phyloP scores from a whole-genome alignment of 1,140 invertebrate species.

The Campoletis sonorensis region DNA sequence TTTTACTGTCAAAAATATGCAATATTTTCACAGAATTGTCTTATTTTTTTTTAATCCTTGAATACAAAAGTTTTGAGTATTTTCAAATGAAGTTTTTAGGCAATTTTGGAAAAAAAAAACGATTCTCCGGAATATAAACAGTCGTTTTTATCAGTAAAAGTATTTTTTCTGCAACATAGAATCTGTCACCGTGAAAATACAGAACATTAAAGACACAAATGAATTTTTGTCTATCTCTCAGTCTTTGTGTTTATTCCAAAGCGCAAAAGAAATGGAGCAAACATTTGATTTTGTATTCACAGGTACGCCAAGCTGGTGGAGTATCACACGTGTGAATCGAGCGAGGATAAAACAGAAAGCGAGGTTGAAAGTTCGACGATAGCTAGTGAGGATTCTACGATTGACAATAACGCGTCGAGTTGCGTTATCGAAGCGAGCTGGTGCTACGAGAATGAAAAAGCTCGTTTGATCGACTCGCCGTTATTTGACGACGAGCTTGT shows the following conservation, averaged over 20 bases:
- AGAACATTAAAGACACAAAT: no score
- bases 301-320: slow-evolving; percentile 71
- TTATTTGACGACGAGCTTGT: slow-evolving; percentile 1
- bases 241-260: neutral
- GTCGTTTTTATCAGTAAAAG: no score
- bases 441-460: slow-evolving; percentile 37
- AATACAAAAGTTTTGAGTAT: no score
- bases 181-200: neutral
- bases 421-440: slow-evolving; percentile 38
- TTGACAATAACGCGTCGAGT: neutral
- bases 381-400: neutral
- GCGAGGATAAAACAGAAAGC: slow-evolving; percentile 57
- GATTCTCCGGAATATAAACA: no score
- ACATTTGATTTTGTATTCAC: slow-evolving; percentile 6
- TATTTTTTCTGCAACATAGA: no score
- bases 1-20: neutral
- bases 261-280: neutral
- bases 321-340: slow-evolving; percentile 50
- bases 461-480: slow-evolving; percentile 34
- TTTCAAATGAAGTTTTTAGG: no score
- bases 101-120: no score
- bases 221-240: neutral
- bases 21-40: neutral
- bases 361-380: slow-evolving; percentile 52
- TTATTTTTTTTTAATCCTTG: neutral